A percentile compares a stretch with the other conserved stretches of the same genome.
phyloP scores from a whole-genome alignment of 2,113 vertebrate species.

The Tauraco erythrolophus region DNA sequence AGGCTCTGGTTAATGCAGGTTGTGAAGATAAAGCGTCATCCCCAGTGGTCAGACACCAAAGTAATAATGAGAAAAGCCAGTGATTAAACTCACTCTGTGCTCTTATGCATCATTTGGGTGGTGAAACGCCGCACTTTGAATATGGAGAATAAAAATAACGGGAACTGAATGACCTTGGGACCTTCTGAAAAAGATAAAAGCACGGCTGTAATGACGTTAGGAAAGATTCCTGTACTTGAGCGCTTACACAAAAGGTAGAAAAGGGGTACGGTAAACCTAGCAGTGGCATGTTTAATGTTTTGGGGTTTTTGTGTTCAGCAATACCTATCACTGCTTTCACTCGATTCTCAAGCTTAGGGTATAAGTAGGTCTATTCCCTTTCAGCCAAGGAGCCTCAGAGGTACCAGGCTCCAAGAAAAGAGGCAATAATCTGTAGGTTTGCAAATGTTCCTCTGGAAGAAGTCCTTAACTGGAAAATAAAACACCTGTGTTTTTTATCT shows the following conservation, averaged over 20 bases:
- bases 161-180: not conserved
- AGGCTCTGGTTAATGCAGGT: fast-evolving
- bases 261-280: not conserved
- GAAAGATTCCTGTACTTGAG: too few species aligned
- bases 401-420: not conserved
- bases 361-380: not conserved
- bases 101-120: fast-evolving
- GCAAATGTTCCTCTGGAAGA: not conserved
- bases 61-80: not conserved
- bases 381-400: not conserved
- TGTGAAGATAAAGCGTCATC: not conserved
- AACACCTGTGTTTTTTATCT: not conserved
- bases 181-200: not conserved
- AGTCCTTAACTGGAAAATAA: not conserved
- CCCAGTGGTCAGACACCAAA: fast-evolving
- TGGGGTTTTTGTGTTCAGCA: not conserved
- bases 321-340: not conserved
- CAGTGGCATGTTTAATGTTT: not conserved
- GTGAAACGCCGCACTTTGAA: not conserved
- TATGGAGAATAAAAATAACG: not conserved
- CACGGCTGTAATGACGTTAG: fast-evolving
- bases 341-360: too few species aligned
- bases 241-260: not conserved
- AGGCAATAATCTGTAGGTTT: not conserved
- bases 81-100: not conserved